Base-by-base conservation (phyloP, 2,113 vertebrate species). In the Marcusenius ussheri region DNA sequence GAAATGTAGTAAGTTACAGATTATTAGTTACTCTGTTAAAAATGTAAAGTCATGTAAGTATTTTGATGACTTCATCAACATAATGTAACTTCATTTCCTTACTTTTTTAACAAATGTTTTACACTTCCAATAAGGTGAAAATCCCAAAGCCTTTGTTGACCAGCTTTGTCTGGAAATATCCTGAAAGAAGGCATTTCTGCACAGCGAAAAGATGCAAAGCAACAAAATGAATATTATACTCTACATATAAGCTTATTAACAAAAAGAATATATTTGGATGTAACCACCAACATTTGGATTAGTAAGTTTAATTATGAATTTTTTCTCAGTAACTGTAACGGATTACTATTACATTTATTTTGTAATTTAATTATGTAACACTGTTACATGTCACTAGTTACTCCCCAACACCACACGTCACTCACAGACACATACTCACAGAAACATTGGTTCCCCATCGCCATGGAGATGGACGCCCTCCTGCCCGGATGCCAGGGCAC, bases 361-460 rank as follows among this genome's bases (percentile, higher is more conserved):
- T 70, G n/a, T 70, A 31, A 70, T 70, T 70, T 70, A 31, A 70
- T 31, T 66, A 66, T 27, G 62, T 66, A 66, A 66, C 62, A 66
- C 62, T 9, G 9, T 66, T 66, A 66, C 62, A 66, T 70, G n/a
- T 70, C n/a, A 27, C 62, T 70, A 70, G 62, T 70, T 31, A 70
- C n/a, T 70, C 62, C 62, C 62, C 62, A 70, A 70, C 62, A 70
- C 62, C 24, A 11, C 62, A 70, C 62, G 3, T 10, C 62, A 70
- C n/a, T 70, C 70, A 88, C 84, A 89, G 49, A 51, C 89, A 90
- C 39, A 80, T 47, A 62, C 85, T 89, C 51, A 88, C 84, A 89
- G 46, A 88, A 53, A 35, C 77, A 62, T 90, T 47, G 51, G 77
- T 83, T 89, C 42, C 83, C 13, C 56, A 89, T 47, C 84, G 9